Base-by-base conservation (phyloP, 2,797 vertebrate genomes). In the Coregonus sp. region DNA sequence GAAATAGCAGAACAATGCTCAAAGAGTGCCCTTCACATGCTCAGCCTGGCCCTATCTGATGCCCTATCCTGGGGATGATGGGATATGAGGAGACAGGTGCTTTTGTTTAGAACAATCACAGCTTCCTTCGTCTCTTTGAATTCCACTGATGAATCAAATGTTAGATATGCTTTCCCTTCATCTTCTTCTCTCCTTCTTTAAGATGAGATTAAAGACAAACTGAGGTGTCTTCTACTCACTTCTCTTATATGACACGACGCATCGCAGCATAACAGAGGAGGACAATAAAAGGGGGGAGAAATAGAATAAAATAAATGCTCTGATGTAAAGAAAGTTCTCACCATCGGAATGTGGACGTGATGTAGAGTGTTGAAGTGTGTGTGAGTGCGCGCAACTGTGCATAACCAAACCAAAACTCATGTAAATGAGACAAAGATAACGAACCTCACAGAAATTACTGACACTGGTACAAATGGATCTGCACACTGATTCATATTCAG, bases 131-230 rank as follows among this genome's bases (percentile, higher is more conserved):
- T 56, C 52, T 79, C 82, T 88, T 81, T 87, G 84, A 85, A 88
- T 86, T 68, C 68, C 59, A 50, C 52, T 75, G 76, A 84, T 84
- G 80, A 87, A 86, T 87, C 67, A 77, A 5, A 67, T 76, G 78
- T 83, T 78, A 85, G 78, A 87, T 78, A 72, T 81, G 79, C 68
- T 79, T 82, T 78, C 76, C 80, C 81, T 82, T 87, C 71, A 9
- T 59, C 6, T n/a, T 18, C 56, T 20, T 20, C 56, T 59, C 56
- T n/a, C 56, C 56, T 59, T 59, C 18, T 73, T 78, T 80, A 81
- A 82, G 83, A 86, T 75, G 81, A 77, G 83, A 83, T 76, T 84
- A 85, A 76, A 83, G 86, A 86, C 84, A 67, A 82, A 82, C 77
- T 65, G 50, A 66, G 71, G 78, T 75, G 79, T 82, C 66, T 74